These are phyloP conservation scores for Druon quercuslanigerum DNA, from an alignment of 1,140 invertebrate genomes.

Conservation along the genomic window DNA sequence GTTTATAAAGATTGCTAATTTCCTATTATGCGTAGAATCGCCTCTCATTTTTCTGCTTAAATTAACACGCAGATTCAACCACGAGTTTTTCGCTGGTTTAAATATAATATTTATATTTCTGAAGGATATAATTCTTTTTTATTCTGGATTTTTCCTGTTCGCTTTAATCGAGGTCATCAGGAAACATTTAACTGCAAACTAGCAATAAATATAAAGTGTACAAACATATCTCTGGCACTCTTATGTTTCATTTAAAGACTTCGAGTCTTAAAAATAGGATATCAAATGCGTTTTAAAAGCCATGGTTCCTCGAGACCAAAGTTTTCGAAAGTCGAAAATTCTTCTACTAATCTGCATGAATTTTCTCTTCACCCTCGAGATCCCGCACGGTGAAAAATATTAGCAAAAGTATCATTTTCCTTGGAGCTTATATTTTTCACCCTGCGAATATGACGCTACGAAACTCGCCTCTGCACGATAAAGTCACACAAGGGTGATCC, in stretches of 20 bases:
- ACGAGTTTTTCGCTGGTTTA: conserved; percentile 7
- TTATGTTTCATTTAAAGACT: conserved; percentile 3
- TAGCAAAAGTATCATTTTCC: no score
- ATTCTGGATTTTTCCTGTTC: neutral
- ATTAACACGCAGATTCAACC: no score
- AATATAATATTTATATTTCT: neutral
- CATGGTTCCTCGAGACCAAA: conserved; percentile 41
- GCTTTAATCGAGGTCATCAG: neutral
- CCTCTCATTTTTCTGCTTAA: neutral
- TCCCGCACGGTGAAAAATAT: no score
- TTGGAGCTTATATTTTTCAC: no score
- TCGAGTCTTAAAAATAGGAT: conserved; percentile 6
- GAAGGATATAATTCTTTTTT: neutral
- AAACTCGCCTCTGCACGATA: no score
- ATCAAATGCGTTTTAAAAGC: conserved; percentile 36
- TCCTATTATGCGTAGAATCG: conserved; percentile 30
- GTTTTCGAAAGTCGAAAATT: conserved; percentile 40
- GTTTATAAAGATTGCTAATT: conserved; percentile 45
- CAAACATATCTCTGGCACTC: conserved; percentile 29
- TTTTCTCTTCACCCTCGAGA: neutral
- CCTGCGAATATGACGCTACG: no score
- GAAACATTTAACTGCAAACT: no score
- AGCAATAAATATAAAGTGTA: conserved; percentile 40
- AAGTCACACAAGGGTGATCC: no score
- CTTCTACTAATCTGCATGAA: conserved; percentile 10